Conservation (phyloP, 2,797 vertebrate species). For the Antennarius maculatus region DNA sequence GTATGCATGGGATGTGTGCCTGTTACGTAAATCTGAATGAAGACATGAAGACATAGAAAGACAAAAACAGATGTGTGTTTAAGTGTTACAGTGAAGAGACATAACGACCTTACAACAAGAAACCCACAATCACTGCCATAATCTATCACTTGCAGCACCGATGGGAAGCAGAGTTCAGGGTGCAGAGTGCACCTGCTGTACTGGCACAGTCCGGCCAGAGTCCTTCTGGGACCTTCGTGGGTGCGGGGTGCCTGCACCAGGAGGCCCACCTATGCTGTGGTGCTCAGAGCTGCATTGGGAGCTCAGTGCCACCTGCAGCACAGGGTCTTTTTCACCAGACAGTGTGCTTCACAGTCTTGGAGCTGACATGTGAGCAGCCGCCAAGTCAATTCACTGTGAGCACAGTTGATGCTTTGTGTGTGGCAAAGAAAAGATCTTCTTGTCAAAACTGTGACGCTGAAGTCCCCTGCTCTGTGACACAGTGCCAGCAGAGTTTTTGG, state of each 20-base stretch:
- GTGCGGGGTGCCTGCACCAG: constrained; percentile 43
- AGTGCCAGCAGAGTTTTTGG: constrained; percentile 58
- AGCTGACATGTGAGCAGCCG: constrained; percentile 69
- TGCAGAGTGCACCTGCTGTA: constrained; percentile 45
- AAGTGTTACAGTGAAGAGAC: constrained; percentile 19
- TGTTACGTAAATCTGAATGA: constrained; percentile 30
- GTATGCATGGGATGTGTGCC: constrained; percentile 8
- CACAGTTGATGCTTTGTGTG: constrained; percentile 74
- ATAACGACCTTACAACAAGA: constrained; percentile 8
- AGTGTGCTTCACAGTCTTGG: constrained; percentile 41
- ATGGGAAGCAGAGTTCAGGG: constrained; percentile 49
- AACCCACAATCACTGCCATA: constrained; percentile 31
- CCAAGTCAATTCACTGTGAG: constrained; percentile 63
- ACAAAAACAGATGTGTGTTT: background rate
- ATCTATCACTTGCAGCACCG: constrained; percentile 26
- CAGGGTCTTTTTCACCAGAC: constrained; percentile 8
- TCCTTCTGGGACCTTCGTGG: constrained; percentile 31
- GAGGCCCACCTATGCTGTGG: constrained; percentile 48
- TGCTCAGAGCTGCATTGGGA: constrained; percentile 4
- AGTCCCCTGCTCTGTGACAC: constrained; percentile 44
- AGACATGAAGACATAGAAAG: constrained; percentile 4
- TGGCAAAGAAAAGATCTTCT: constrained; percentile 66
- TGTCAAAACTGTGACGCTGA: constrained; percentile 64
- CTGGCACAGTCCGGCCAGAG: constrained; percentile 46
- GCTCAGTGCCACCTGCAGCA: constrained; percentile 45